Conservation (phyloP, 35 echinoderm and acorn worm genomes). For the Stichopus chloronotus region DNA sequence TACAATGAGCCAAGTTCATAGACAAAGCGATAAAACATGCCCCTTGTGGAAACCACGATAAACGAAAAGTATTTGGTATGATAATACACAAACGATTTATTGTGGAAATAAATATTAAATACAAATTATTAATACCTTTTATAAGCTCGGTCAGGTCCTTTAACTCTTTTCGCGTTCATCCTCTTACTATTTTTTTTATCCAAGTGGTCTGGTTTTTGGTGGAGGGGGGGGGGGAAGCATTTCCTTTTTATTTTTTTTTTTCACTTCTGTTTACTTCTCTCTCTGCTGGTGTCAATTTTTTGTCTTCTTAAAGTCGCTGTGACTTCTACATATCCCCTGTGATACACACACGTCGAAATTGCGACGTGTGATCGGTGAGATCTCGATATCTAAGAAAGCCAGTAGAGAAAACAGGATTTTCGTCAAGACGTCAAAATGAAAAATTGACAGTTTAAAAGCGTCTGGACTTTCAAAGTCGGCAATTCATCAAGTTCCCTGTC, state of each 20-base stretch:
- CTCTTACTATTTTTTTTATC: no score
- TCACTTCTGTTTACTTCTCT: no score
- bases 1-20: neutral
- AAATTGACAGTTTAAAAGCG: conserved; percentile 58
- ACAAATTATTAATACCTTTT: no score
- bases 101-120: no score
- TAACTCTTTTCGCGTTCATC: no score
- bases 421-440: conserved; percentile 45
- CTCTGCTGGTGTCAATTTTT: no score
- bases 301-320: no score
- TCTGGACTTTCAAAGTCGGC: conserved; percentile 56
- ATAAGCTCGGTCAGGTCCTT: no score
- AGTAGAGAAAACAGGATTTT: neutral
- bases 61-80: neutral
- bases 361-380: neutral
- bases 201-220: no score
- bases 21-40: neutral
- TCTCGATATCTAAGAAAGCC: neutral
- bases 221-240: no score
- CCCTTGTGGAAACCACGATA: conserved; percentile 35
- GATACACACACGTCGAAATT: neutral
- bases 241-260: no score
- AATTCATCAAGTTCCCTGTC: conserved; percentile 51
- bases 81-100: conserved; percentile 45
- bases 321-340: neutral